Evolutionary conservation across 2,113 vertebrate species (phyloP).

Genomic region (Erpornis zantholeuca): DNA sequence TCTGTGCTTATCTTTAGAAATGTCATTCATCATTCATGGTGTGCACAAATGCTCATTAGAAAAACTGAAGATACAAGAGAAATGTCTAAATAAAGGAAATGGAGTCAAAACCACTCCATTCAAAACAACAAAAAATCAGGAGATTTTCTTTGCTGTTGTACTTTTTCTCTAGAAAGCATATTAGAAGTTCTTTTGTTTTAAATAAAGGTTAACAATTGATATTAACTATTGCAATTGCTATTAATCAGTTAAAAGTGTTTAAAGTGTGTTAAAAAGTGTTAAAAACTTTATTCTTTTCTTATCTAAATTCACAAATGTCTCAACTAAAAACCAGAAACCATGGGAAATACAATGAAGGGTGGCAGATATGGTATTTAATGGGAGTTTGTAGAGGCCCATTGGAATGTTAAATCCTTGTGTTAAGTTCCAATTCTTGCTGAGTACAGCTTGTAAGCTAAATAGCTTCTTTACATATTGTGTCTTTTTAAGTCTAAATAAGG

Average conservation of each 20-base stretch:
- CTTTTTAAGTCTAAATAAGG: neutral
- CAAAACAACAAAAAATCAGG: neutral
- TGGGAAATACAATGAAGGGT: neutral
- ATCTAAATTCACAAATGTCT: neutral
- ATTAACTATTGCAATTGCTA: neutral
- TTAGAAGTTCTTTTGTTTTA: neutral
- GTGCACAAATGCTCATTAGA: neutral
- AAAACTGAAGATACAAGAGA: neutral
- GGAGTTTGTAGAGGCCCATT: neutral
- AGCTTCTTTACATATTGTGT: neutral
- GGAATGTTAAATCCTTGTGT: neutral
- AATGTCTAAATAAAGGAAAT: neutral
- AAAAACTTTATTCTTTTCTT: neutral
- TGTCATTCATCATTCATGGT: neutral
- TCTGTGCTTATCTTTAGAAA: conserved; percentile 11
- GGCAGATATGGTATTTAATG: neutral
- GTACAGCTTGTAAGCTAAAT: neutral
- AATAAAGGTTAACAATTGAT: neutral
- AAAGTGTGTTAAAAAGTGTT: too few relatives aligned
- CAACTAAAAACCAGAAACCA: neutral
- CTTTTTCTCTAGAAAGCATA: neutral
- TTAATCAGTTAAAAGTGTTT: too few relatives aligned
- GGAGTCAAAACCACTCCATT: neutral
- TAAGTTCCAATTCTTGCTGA: neutral
- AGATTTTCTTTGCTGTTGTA: neutral